Base-by-base conservation (phyloP, 2,888 invertebrate species). In the Drosophila atroscutellata region DNA sequence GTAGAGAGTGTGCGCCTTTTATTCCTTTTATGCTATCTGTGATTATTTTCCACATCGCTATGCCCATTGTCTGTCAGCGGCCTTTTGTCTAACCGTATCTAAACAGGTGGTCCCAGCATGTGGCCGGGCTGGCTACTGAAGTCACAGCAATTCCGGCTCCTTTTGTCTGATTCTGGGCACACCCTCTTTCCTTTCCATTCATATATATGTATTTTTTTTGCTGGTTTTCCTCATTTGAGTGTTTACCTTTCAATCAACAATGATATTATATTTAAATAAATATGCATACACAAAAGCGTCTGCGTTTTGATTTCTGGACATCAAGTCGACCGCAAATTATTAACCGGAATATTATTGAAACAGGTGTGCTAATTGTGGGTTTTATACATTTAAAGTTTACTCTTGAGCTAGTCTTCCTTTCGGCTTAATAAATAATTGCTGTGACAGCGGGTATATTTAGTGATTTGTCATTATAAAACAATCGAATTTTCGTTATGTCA, bases 81-180 rank as follows among this genome's bases (percentile, higher is more conserved):
- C 52, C 72, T 56, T 75, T 82, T 86, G 82, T 82, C 66, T 57
- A 42, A 59, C 68, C 79, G 75, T 89, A 90, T 88, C 85, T 88
- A 88, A 88, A 88, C 87, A 88, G 87, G 90, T 88, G 87, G 88
- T 86, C 86, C 72, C 87, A 84, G 87, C 87, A 81, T 88, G 90
- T 88, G 86, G 81, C 77, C 75, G 37, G 64, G 70, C 63, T 52
- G 62, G 70, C 63, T 52, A 67, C 72, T 77, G 56, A 73, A 66
- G 66, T 52, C 59, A 18, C 39, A 56, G 66, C 64, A 55, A 26
- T 72, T 50, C 51, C 72, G 66, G 62, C 54, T 66, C 57, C 72
- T 61, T 72, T 83, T 75, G 80, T 85, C 60, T 50, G 51, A 49
- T 59, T 56, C 52, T n/a, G 58, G 26, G 26, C 57, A 32, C 45